These are phyloP conservation scores for Temnothorax nylanderi DNA, from an alignment of 1,140 invertebrate species.

Conservation along the genomic window DNA sequence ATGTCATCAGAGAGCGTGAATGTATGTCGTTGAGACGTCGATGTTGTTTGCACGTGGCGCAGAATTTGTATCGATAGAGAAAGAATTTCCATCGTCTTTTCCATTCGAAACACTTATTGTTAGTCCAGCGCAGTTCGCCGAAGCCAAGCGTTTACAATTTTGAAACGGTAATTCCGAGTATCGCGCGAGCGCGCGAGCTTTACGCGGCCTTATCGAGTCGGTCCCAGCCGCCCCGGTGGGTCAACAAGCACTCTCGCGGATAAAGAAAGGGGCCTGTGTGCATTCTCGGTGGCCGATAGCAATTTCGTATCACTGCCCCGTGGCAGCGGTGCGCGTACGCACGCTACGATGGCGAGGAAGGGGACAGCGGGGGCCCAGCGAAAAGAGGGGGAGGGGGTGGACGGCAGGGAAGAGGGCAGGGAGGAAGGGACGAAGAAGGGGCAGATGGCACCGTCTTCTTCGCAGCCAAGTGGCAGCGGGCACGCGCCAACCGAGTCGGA, in stretches of 20 bases:
- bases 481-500: conserved; percentile 80
- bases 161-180: neutral
- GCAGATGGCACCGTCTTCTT: conserved; percentile 84
- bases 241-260: conserved; percentile 40
- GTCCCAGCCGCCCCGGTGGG: conserved; percentile 40
- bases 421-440: conserved; percentile 74
- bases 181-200: neutral
- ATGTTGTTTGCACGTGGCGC: neutral
- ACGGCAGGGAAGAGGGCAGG: neutral
- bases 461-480: conserved; percentile 85
- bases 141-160: neutral
- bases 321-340: conserved; percentile 43
- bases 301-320: conserved; percentile 64
- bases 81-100: neutral
- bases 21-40: neutral
- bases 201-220: conserved; percentile 37
- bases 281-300: conserved; percentile 40
- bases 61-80: neutral
- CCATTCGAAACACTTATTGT: neutral
- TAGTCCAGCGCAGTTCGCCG: neutral
- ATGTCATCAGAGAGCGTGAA: too few relatives aligned
- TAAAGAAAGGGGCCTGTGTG: conserved; percentile 13
- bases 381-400: neutral
- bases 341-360: neutral
- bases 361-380: conserved; percentile 20